A percentile compares a stretch with the other conserved stretches of the same genome.
These are phyloP conservation scores for Gandaritis pyraliata DNA, from an alignment of 2,888 invertebrate genomes.

Conservation along the genomic window DNA sequence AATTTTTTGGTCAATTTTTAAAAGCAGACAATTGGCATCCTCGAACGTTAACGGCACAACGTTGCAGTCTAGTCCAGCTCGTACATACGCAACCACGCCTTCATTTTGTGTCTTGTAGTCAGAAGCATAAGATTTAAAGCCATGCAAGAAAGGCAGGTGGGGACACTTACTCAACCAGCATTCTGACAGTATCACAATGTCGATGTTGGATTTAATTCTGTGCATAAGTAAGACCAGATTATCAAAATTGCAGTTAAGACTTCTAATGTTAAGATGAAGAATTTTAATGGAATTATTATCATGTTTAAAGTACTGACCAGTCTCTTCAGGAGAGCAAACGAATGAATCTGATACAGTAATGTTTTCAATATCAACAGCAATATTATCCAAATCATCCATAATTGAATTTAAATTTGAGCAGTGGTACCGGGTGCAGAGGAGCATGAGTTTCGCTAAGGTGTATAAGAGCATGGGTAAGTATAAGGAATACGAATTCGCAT, in stretches of 20 bases:
- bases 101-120: background rate
- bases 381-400: background rate
- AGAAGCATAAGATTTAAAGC: background rate
- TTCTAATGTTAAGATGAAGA: background rate
- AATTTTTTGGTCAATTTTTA: background rate
- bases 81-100: conserved; percentile 2
- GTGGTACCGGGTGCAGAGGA: background rate
- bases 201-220: background rate
- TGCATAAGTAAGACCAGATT: background rate
- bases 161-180: conserved; percentile 4
- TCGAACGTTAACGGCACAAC: background rate
- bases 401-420: background rate
- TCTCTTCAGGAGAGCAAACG: background rate
- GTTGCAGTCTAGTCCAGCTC: background rate
- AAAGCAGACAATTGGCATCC: background rate
- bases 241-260: background rate
- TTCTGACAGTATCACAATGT: background rate
- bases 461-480: too few species aligned
- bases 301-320: background rate
- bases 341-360: background rate
- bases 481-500: background rate
- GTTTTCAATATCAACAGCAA: background rate
- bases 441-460: background rate
- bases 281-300: background rate
- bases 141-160: background rate